These are phyloP conservation scores for Callosobruchus maculatus DNA, from an alignment of 2,888 invertebrate species.

Conservation along the genomic window DNA sequence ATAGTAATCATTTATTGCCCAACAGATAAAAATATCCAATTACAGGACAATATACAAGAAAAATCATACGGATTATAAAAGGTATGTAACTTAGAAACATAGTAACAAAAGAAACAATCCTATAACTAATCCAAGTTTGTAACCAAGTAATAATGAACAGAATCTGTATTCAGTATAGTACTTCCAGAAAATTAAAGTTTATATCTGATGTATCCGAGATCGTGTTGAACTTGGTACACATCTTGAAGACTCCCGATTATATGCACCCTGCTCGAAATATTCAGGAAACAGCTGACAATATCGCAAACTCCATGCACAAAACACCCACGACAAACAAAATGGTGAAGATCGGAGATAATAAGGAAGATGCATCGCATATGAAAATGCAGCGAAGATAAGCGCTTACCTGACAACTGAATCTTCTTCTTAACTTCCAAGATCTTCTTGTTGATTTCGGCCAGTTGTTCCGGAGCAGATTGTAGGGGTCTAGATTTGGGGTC, in stretches of 20 bases:
- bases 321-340: neutral
- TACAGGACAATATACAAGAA: too few species aligned
- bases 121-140: too few species aligned
- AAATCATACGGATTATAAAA: too few species aligned
- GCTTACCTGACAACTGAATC: slow-evolving; percentile 76
- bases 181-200: too few species aligned
- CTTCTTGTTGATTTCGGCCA: slow-evolving; percentile 67
- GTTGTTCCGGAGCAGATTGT: slow-evolving; percentile 46
- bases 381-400: neutral
- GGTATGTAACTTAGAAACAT: too few species aligned
- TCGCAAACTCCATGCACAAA: neutral
- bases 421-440: slow-evolving; percentile 84
- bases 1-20: too few species aligned
- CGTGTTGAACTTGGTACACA: too few species aligned
- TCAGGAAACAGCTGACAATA: neutral
- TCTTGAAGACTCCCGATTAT: neutral
- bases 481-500: slow-evolving; percentile 52
- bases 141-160: too few species aligned
- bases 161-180: too few species aligned
- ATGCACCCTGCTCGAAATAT: neutral
- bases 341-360: neutral
- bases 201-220: too few species aligned
- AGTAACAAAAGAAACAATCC: too few species aligned
- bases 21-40: too few species aligned
- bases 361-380: neutral